Percentiles rank a stretch among this genome's conserved stretches.
These are phyloP conservation scores for Biston stratarius DNA, from an alignment of 2,888 invertebrate genomes.

Conservation along the genomic window DNA sequence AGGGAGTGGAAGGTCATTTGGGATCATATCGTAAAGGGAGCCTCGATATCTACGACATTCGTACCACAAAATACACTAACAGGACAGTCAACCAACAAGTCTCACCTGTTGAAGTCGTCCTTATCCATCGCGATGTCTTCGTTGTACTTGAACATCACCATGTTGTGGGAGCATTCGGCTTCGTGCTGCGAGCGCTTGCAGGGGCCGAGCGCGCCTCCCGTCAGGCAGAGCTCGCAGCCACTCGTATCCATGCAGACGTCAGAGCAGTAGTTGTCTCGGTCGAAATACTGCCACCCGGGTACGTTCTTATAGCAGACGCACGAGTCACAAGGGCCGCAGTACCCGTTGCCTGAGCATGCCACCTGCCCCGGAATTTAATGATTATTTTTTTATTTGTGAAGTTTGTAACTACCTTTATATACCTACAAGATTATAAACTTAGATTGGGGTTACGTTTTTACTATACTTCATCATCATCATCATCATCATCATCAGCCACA, in stretches of 20 bases:
- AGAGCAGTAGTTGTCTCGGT: conserved; percentile 60
- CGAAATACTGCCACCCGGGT: conserved; percentile 73
- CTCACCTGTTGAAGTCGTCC: conserved; percentile 49
- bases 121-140: conserved; percentile 46
- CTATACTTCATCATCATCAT: too few relatives aligned
- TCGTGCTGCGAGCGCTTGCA: conserved; percentile 43
- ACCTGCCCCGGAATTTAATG: conserved; percentile 44
- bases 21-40: too few relatives aligned
- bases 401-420: neutral
- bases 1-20: too few relatives aligned
- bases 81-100: neutral
- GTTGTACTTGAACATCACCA: conserved; percentile 50
- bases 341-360: conserved; percentile 72
- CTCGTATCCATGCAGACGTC: conserved; percentile 66
- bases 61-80: too few relatives aligned
- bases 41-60: too few relatives aligned
- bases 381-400: neutral
- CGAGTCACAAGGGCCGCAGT: conserved; percentile 62
- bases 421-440: too few relatives aligned
- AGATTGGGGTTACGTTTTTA: too few relatives aligned
- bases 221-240: conserved; percentile 64
- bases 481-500: too few relatives aligned
- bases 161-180: conserved; percentile 15
- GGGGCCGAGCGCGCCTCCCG: conserved; percentile 46
- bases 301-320: conserved; percentile 66